Percentiles rank a stretch among this genome's conserved stretches.
Evolutionary conservation across 1,140 invertebrate species (phyloP).

Genomic region (Steinernema khuongi): DNA sequence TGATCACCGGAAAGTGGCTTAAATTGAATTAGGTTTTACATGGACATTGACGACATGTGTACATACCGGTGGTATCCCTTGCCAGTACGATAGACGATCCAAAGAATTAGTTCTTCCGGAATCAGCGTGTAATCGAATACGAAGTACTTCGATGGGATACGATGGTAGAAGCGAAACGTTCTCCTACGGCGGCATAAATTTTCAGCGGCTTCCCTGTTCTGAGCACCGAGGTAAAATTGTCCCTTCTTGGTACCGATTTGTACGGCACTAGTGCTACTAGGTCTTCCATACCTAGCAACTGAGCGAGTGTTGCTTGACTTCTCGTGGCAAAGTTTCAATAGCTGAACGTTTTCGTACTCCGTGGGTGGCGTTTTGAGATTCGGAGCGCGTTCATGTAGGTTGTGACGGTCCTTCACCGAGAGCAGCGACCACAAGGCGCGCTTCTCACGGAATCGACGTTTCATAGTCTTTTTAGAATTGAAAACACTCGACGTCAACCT

Average conservation of each 20-base stretch:
- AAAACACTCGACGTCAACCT: no score
- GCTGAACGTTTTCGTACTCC: neutral
- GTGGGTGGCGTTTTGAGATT: neutral
- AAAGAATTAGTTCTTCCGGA: neutral
- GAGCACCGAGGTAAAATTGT: neutral
- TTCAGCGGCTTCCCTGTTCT: neutral
- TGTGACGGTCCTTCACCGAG: neutral
- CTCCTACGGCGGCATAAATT: neutral
- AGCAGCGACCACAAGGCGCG: neutral
- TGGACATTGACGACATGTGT: neutral
- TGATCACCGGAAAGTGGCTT: neutral
- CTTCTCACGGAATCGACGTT: neutral
- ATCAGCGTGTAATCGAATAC: conserved; percentile 4
- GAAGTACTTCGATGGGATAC: neutral
- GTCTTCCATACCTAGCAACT: no score
- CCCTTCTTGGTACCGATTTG: neutral
- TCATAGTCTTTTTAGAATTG: no score
- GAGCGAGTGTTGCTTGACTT: no score
- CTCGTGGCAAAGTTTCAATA: no score
- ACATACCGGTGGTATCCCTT: conserved; percentile 2
- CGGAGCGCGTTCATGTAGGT: neutral
- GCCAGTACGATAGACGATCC: neutral
- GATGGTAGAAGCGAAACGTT: conserved; percentile 1
- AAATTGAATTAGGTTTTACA: neutral
- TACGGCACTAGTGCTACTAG: no score